Conservation (phyloP, 2,113 vertebrate species). For the Ifrita kowaldi region DNA sequence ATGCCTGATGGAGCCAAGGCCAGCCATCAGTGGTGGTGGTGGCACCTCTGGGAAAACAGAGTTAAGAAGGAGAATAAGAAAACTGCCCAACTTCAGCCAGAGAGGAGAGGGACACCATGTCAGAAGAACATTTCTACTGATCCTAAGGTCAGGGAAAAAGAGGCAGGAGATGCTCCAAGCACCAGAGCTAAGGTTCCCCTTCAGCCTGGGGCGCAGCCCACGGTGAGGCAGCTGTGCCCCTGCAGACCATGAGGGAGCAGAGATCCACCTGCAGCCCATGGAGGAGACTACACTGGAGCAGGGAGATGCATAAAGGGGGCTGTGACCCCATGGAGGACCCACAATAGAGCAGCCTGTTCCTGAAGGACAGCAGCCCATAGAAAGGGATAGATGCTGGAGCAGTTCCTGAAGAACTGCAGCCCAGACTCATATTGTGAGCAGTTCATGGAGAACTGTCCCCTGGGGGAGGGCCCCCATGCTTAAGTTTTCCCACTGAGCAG, state of each 20-base stretch:
- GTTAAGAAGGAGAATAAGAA: neutral
- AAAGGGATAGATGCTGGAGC: neutral
- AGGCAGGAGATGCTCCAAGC: neutral
- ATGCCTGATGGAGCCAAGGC: neutral
- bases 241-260: neutral
- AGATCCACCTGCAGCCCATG: neutral
- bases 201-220: neutral
- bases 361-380: neutral
- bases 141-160: neutral
- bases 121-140: neutral
- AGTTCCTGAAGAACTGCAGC: neutral
- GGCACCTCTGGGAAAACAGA: neutral
- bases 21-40: neutral
- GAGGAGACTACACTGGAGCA: neutral
- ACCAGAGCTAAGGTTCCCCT: neutral
- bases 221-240: neutral
- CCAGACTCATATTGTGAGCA: neutral
- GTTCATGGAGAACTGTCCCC: neutral
- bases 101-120: neutral
- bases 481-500: neutral
- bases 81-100: neutral
- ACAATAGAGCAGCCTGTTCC: neutral
- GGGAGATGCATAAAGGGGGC: neutral
- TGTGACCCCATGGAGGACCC: neutral
- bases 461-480: neutral